Base-by-base conservation (phyloP, 2,113 vertebrate genomes). In the Scalopus aquaticus region DNA sequence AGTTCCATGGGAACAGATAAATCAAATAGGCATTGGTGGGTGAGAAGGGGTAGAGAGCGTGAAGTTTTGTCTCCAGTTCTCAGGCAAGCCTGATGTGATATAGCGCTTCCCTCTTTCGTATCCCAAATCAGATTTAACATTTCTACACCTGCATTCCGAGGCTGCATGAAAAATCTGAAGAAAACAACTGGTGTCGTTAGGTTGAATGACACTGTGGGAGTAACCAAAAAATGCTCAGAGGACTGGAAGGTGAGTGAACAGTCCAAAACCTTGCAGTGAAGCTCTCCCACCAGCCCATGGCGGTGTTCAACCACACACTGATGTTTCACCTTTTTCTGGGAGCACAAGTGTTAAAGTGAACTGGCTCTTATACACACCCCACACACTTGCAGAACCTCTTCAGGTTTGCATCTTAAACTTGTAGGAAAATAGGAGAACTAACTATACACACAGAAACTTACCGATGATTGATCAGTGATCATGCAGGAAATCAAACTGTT, bases 191-290 rank as follows among this genome's bases (percentile, higher is more conserved):
- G 88, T 10, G 97, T 97, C 0, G 19, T 98, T 79, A 73, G 4
- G 19, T 49, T 98, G 72, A 81, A 95, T 0, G 98, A 99, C 79
- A 97, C 97, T 44, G 97, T 99, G 51, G 99, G 99, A 37, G 97
- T 99, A 90, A 99, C 99, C 95, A 98, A 97, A 97, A 98, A 98
- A n/a, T 99, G 99, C 95, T 98, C 98, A 0, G 79, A 46, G n/a
- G 98, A 99, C 26, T 98, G 98, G 96, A 97, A 99, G 98, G 99
- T 99, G 98, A 97, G 97, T 65, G 12, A 11, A 13, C 39, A 69
- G 24, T 42, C 79, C 37, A 28, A 35, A 56, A 20, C 16, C 30
- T 42, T 2, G 2, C 6, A 30, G 15, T 58, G 8, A 4, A 17
- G 2, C 0, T 9, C 4, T 3, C 22, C 24, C 4, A 30, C 20